phyloP scores from a whole-genome alignment of 2,888 invertebrate genomes.

The Phalera bucephala region DNA sequence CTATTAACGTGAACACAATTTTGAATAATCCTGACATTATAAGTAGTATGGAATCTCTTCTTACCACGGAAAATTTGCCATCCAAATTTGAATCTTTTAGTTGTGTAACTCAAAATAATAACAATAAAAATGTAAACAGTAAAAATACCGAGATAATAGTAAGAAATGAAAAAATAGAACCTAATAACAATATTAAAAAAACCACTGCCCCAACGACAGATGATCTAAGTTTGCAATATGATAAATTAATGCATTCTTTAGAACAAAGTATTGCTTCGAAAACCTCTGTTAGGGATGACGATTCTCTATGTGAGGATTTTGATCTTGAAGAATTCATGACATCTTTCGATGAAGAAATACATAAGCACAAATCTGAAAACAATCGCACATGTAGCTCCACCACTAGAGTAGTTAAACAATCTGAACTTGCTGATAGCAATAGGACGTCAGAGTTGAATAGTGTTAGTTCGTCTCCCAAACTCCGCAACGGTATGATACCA shows the following conservation, averaged over 20 bases:
- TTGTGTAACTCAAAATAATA: constrained; percentile 53
- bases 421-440: constrained; percentile 59
- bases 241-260: constrained; percentile 78
- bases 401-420: constrained; percentile 69
- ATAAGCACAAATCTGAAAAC: constrained; percentile 66
- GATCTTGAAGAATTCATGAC: constrained; percentile 86
- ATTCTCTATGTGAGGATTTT: constrained; percentile 84
- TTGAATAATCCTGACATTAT: constrained; percentile 77
- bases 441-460: constrained; percentile 59
- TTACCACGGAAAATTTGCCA: constrained; percentile 76
- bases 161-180: constrained; percentile 44
- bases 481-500: constrained; percentile 62
- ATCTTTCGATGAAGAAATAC: constrained; percentile 85
- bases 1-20: constrained; percentile 81
- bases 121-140: constrained; percentile 47
- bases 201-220: constrained; percentile 56
- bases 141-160: constrained; percentile 41
- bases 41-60: constrained; percentile 78
- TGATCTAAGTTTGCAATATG: constrained; percentile 74
- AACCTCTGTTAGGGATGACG: constrained; percentile 72
- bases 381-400: constrained; percentile 77
- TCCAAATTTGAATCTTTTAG: constrained; percentile 75
- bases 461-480: constrained; percentile 61
- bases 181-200: constrained; percentile 51
- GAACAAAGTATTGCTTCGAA: constrained; percentile 77